These are phyloP conservation scores for Otolemur crassicaudatus DNA, from an alignment of 2,797 vertebrate genomes.

Conservation along the genomic window DNA sequence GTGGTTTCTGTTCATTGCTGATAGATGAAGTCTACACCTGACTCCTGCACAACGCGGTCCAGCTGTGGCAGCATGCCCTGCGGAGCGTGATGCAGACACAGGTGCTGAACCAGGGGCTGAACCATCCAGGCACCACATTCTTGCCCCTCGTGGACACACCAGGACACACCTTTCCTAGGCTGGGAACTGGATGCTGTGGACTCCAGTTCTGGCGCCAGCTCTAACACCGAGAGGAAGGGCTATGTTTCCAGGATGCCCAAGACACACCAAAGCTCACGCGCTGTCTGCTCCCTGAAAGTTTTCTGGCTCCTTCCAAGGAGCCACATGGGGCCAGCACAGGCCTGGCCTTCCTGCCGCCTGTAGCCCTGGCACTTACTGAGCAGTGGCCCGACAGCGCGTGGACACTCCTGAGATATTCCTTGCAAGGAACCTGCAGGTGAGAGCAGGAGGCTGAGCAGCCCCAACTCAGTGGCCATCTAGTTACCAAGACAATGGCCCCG, in stretches of 20 bases:
- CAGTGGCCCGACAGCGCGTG: accelerated
- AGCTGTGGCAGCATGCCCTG: accelerated
- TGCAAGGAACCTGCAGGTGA: accelerated
- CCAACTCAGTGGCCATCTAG: accelerated
- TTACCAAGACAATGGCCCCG: accelerated
- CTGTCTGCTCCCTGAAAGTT: background rate
- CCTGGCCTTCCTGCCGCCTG: accelerated
- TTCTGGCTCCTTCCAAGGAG: background rate
- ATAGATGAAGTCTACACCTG: background rate
- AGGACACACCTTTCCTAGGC: background rate
- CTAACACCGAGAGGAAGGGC: background rate
- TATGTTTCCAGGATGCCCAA: no score
- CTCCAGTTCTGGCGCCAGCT: accelerated
- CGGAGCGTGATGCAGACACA: accelerated
- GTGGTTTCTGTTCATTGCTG: accelerated
- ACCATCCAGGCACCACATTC: background rate
- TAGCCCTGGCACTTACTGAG: accelerated
- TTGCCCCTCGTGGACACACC: accelerated
- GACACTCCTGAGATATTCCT: no score
- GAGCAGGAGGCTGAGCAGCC: accelerated
- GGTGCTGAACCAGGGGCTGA: accelerated
- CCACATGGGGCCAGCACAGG: accelerated
- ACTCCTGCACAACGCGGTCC: no score
- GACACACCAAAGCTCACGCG: no score
- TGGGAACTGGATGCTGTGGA: background rate